A percentile compares a stretch with the other conserved stretches of the same genome.
Conservation (phyloP, 2,888 invertebrate genomes). For the Atrina japonica region DNA sequence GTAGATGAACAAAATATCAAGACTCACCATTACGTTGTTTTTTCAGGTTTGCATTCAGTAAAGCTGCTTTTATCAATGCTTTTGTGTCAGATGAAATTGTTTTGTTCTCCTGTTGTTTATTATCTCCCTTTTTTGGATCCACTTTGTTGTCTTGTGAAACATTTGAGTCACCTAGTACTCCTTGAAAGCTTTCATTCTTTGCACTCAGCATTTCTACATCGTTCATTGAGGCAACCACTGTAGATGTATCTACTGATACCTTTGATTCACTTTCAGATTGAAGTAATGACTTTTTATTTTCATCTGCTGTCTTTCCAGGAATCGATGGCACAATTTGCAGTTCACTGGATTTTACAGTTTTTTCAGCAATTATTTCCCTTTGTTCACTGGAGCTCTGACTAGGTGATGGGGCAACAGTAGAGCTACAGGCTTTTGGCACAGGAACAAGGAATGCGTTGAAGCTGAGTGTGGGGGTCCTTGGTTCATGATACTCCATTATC, state of each 20-base stretch:
- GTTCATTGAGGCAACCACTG: conserved; percentile 40
- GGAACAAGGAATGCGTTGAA: conserved; percentile 71
- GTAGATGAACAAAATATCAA: too few species aligned
- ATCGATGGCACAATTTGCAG: not conserved
- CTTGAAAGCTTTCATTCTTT: conserved; percentile 56
- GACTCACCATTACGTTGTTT: conserved; percentile 61
- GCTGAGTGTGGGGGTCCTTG: conserved; percentile 64
- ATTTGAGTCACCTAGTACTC: conserved; percentile 46
- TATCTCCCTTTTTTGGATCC: conserved; percentile 38
- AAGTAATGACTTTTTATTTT: conserved; percentile 50
- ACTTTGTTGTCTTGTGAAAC: conserved; percentile 38
- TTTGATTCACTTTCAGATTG: conserved; percentile 10
- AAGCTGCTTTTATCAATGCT: conserved; percentile 73
- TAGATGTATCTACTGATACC: conserved; percentile 53
- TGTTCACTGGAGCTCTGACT: not conserved
- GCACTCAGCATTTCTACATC: conserved; percentile 79
- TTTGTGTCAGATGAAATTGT: conserved; percentile 74
- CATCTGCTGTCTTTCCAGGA: conserved; percentile 7
- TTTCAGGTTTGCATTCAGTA: conserved; percentile 64
- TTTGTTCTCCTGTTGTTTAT: conserved; percentile 49
- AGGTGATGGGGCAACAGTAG: not conserved
- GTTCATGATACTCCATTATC: conserved; percentile 75
- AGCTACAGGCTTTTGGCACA: conserved; percentile 61
- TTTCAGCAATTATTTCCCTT: not conserved
- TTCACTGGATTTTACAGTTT: not conserved